phyloP scores from a whole-genome alignment of 2,113 vertebrate genomes.

The Stercorarius parasiticus region DNA sequence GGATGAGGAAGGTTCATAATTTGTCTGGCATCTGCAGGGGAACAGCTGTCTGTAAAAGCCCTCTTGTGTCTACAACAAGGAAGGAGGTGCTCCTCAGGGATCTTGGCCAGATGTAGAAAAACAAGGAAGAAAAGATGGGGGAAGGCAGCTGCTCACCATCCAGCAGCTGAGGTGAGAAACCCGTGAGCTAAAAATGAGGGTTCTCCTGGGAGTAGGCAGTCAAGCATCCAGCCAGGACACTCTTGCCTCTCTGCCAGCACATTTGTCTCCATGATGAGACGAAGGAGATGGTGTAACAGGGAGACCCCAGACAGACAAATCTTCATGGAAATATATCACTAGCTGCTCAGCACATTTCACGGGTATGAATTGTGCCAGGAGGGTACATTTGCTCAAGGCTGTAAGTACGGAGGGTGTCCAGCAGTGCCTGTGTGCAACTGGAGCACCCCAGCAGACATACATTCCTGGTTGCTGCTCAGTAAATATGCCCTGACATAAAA shows the following conservation, averaged over 20 bases:
- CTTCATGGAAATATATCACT: not conserved
- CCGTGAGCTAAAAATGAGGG: not conserved
- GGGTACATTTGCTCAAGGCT: not conserved
- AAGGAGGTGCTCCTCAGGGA: not conserved
- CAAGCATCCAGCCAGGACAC: not conserved
- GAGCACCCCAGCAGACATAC: not conserved
- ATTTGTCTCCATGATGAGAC: not conserved
- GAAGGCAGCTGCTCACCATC: slow-evolving; percentile 11
- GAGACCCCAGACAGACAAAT: not conserved
- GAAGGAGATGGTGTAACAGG: not conserved
- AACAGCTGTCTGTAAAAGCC: not conserved
- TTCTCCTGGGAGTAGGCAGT: not conserved
- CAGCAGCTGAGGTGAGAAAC: not conserved
- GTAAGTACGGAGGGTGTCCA: not conserved
- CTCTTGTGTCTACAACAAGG: not conserved
- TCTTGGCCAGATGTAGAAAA: not conserved
- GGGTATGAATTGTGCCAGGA: not conserved
- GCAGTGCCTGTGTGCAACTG: not conserved
- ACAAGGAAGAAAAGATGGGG: not conserved
- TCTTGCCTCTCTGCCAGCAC: not conserved
- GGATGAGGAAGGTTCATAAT: not conserved
- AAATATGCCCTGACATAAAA: not conserved
- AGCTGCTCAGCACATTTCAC: not conserved
- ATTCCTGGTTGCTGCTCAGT: not conserved
- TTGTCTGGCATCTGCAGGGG: not conserved